Base-by-base conservation (phyloP, 2,113 vertebrate species). In the Rhadina sibilatrix region DNA sequence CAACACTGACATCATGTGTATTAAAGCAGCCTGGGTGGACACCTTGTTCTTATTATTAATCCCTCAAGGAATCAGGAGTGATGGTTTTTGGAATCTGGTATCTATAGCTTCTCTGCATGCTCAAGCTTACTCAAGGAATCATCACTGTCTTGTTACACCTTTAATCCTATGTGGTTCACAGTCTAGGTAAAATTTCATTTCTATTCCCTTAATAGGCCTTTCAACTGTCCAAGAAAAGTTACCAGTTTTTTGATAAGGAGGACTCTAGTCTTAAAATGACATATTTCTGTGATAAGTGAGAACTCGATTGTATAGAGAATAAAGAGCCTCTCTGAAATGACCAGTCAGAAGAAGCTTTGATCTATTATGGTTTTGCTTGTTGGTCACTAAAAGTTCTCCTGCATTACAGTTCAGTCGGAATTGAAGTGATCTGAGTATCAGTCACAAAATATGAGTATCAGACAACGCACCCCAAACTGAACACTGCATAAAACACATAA, bases 181-280 rank as follows among this genome's bases (percentile, higher is more conserved):
- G 49, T 27, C 24, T 33, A 60, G 12, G 42, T 35, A 64, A 75
- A 59, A 70, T 82, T 38, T 42, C 4, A 76, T 24, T 92, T 69
- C 78, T 96, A 90, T 72, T 38, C 66, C 76, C 53, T 84, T 21
- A 94, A 81, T 30, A 95, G 50, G 37, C 91, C 77, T 92, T 79
- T 86, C 72, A 93, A 66, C 52, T 90, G 30, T 60, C 47, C 44
- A 44, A 16, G 9, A 61, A 65, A 52, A 91, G n/a, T 63, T 77
- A 37, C 8, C 49, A 21, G 2, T 6, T 70, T 63, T 91, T 82
- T 66, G 40, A 78, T 56, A 46, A 96, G 66, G 83, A 49, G 28
- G 40, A 93, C n/a, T 84, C 21, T 40, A 52, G 44, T 82, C 71
- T 85, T 90, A 77, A 93, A 87, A 86, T 46, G n/a, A 4, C 37